Evolutionary conservation across 2,113 vertebrate genomes (phyloP).

Genomic region (Abramis brama): DNA sequence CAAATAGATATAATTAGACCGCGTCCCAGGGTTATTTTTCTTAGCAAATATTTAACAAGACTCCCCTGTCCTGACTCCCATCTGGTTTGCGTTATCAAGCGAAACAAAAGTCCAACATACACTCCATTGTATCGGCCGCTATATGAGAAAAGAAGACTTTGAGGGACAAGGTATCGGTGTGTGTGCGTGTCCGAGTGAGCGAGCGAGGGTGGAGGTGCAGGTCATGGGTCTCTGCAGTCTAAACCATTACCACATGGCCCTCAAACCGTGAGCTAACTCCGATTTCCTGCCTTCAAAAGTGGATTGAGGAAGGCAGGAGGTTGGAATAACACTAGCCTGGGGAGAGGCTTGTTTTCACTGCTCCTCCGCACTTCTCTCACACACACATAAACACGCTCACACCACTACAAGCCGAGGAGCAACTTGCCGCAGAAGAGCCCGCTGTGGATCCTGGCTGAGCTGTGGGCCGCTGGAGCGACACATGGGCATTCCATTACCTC

Average conservation of each 20-base stretch:
- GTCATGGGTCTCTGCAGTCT: conserved; percentile 61
- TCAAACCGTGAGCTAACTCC: conserved; percentile 83
- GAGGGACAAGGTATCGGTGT: conserved; percentile 66
- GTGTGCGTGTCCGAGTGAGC: conserved; percentile 17
- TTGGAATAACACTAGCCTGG: conserved; percentile 81
- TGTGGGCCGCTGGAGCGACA: conserved; percentile 27
- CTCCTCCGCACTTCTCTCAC: conserved; percentile 67
- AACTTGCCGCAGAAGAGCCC: conserved; percentile 48
- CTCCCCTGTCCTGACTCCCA: conserved; percentile 70
- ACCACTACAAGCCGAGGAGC: conserved; percentile 40
- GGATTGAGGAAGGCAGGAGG: conserved; percentile 76
- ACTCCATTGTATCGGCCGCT: conserved; percentile 59
- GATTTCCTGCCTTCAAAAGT: conserved; percentile 91
- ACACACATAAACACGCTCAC: conserved; percentile 52
- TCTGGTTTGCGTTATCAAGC: conserved; percentile 82
- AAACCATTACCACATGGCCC: conserved; percentile 79
- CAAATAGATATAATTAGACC: conserved; percentile 82
- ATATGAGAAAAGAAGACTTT: conserved; percentile 63
- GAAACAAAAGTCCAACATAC: conserved; percentile 71
- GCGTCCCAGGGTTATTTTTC: conserved; percentile 82
- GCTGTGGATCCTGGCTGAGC: conserved; percentile 36
- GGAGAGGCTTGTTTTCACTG: conserved; percentile 82
- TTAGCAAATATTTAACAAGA: conserved; percentile 85
- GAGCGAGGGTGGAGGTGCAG: conserved; percentile 44
- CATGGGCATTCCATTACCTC: conserved; percentile 43